Conservation (phyloP, 2,888 invertebrate genomes). For the Ariolimax columbianus region DNA sequence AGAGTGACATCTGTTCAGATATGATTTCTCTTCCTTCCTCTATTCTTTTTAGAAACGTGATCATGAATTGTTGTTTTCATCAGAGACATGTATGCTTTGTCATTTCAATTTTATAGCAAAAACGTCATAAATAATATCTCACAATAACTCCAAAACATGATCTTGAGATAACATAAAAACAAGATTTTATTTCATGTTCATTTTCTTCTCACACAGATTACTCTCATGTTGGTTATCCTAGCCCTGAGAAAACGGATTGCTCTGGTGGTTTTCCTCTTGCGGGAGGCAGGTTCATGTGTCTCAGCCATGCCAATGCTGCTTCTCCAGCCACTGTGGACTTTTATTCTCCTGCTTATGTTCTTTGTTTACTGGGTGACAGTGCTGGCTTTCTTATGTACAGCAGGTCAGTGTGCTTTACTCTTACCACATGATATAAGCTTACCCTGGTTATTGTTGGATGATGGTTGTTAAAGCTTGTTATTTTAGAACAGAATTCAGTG, state of each 20-base stretch:
- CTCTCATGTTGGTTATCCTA: slow-evolving; percentile 85
- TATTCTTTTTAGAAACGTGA: no score
- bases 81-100: no score
- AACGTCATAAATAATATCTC: no score
- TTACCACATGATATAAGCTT: neutral
- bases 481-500: no score
- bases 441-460: neutral
- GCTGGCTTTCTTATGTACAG: slow-evolving; percentile 85
- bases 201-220: slow-evolving; percentile 60
- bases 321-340: slow-evolving; percentile 86
- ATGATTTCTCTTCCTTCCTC: no score
- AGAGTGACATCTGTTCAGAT: no score
- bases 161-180: neutral
- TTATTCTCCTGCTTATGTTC: slow-evolving; percentile 87
- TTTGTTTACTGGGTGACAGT: slow-evolving; percentile 92
- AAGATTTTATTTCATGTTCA: neutral
- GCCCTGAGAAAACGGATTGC: slow-evolving; percentile 82
- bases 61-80: no score
- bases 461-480: no score
- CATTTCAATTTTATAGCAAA: no score
- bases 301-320: slow-evolving; percentile 90
- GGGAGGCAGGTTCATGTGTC: slow-evolving; percentile 92
- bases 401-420: slow-evolving; percentile 82
- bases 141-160: no score
- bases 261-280: slow-evolving; percentile 88